phyloP scores from a whole-genome alignment of 1,140 invertebrate genomes.

The Diachasmimorpha longicaudata region DNA sequence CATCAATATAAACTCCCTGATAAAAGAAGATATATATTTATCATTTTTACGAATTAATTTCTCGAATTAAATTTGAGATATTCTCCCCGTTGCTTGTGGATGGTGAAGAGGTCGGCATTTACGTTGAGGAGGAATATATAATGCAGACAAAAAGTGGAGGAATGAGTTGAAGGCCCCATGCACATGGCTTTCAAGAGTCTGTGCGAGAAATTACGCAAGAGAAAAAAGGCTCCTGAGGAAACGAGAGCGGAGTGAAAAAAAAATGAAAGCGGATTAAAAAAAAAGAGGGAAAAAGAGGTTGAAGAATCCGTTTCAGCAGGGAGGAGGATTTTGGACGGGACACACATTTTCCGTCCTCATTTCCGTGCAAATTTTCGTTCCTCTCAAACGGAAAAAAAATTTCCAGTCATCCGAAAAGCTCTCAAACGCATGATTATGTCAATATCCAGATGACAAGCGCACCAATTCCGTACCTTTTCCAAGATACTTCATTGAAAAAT shows the following conservation, averaged over 20 bases:
- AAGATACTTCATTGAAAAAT: no score
- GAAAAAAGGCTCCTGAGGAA: background rate
- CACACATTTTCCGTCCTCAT: conserved; percentile 11
- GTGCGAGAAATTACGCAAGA: conserved; percentile 18
- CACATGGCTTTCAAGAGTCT: conserved; percentile 14
- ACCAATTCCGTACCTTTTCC: no score
- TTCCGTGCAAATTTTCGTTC: conserved; percentile 24
- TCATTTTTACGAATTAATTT: background rate
- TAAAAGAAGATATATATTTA: background rate
- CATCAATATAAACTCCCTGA: background rate
- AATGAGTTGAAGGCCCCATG: background rate
- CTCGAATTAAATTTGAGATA: background rate
- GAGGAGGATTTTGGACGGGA: background rate
- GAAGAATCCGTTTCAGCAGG: conserved; percentile 10
- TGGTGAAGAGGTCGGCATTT: background rate
- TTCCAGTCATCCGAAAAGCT: conserved; percentile 18
- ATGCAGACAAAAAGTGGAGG: background rate
- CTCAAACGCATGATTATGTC: background rate
- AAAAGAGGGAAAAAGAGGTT: conserved; percentile 15
- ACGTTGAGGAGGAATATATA: conserved; percentile 5
- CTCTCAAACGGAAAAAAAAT: conserved; percentile 2
- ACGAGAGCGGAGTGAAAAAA: conserved; percentile 7
- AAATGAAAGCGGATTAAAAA: background rate
- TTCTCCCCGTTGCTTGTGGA: background rate
- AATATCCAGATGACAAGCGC: background rate